Evolutionary conservation across 2,888 invertebrate species (phyloP), one percentile per base, ranked within the genome.

Genomic region (Argynnis bischoffii): DNA sequence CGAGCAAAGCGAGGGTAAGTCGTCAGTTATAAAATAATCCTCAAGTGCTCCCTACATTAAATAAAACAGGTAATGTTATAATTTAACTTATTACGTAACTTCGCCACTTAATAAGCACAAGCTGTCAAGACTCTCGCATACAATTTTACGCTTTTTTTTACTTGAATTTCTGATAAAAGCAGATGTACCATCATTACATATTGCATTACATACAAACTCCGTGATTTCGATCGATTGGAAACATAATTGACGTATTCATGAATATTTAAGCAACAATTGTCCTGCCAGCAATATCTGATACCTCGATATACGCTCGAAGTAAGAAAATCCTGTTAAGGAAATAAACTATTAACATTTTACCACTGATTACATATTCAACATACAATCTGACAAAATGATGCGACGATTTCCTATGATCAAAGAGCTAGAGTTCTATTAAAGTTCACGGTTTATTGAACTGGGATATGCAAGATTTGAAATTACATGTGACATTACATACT

Each of bases 301-400:
- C 64, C 63, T 68, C 53, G 66, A 66, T 70, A 68, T 63, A 63
- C 64, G 51, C 31, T 55, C 63, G 65, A 71, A 69, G 64, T 60
- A 66, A 66, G 59, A 71, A 66, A 75, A 77, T 72, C 85, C 82
- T 73, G 75, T 81, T 83, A 85, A 82, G 88, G 88, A 81, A 85
- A 85, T 83, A 83, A 87, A 84, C 87, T 84, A 89, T 88, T 89
- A 86, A 82, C 84, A 85, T 87, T 88, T 84, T 81, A 80, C 81
- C 79, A 35, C 77, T 79, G 81, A 82, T 81, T 80, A 85, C 80
- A 82, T 82, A 84, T 84, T 81, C 81, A 82, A 79, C 64, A 48
- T 67, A 64, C 59, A 70, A 61, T 67, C 67, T 53, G 67, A 64
- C 64, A 54, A 60, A 64, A 48, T 47, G 18, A 51, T 59, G 56